Conservation (phyloP, 2,888 invertebrate species). For the Embidobia sp. region DNA sequence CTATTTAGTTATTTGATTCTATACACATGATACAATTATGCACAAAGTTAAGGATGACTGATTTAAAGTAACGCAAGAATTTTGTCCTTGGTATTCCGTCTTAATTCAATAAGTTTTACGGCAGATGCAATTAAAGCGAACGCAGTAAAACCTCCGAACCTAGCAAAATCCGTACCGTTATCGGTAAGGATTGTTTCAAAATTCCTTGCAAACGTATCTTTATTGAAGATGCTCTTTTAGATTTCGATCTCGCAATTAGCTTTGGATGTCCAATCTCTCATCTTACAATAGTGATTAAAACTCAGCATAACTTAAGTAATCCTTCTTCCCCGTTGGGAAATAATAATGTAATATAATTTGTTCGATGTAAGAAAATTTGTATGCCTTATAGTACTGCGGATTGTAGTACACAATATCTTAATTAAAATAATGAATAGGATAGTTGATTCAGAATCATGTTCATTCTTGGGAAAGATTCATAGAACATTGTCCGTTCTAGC, state of each 20-base stretch:
- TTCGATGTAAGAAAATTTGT: slow-evolving; percentile 21
- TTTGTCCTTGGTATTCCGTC: slow-evolving; percentile 22
- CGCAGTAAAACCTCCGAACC: too few relatives aligned
- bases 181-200: too few relatives aligned
- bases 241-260: too few relatives aligned
- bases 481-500: slow-evolving; percentile 41
- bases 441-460: slow-evolving; percentile 33
- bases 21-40: too few relatives aligned
- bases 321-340: neutral
- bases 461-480: slow-evolving; percentile 41
- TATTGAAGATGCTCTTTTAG: too few relatives aligned
- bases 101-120: slow-evolving; percentile 36
- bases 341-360: slow-evolving; percentile 12
- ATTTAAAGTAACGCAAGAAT: slow-evolving; percentile 9
- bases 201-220: too few relatives aligned
- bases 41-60: too few relatives aligned
- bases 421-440: slow-evolving; percentile 52
- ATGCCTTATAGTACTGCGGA: neutral
- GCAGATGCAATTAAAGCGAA: too few relatives aligned
- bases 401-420: slow-evolving; percentile 34
- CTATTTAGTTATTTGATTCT: too few relatives aligned
- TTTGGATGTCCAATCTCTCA: neutral
- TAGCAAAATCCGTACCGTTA: too few relatives aligned
- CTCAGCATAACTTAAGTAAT: neutral
- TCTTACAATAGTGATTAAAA: neutral